Evolutionary conservation across 2,888 invertebrate genomes (phyloP), one percentile per base, ranked within the genome.

Genomic region (Trichogramma dendrolimi): DNA sequence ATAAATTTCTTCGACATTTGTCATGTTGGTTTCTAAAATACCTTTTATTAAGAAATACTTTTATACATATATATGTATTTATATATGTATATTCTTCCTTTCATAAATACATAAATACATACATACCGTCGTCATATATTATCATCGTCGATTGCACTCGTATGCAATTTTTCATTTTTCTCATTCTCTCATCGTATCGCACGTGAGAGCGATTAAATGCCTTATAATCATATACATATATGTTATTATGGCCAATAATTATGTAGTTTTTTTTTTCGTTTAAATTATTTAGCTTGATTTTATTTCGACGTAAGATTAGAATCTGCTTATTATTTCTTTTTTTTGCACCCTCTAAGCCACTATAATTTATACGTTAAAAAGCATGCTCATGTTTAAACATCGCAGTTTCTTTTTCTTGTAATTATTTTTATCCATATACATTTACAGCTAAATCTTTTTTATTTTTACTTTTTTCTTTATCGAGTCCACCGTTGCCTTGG

Each of bases 1-100:
- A 10, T 46, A 46, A 46, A 46, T 46, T 10, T 8, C n/a, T 46
- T 8, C 8, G 46, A n/a, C 46, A 2, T n/a, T 46, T 46, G 8
- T 46, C 10, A 51, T 39, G 48, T 68, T 69, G 67, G 71, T 77
- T 76, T 77, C 71, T 73, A 73, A 74, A 77, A 73, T 78, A 78
- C 73, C 76, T 79, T 72, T 79, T 79, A 79, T 79, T 79, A 79
- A 79, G 79, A 79, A 79, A 79, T 79, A 79, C 77, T 79, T 78
- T 78, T 27, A 27, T 27, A 78, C 79, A 78, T 77, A 79, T 75
- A 75, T 73, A 14, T 48, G 48, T 48, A 57, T 57, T 54, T 63
- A 27, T 27, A 27, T 27, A 27, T 27, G 39, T 44, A 40, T 55
- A 40, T 27, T 51, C 11, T 52, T 52, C 11, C 39, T 52, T 27